Evolutionary conservation across 2,797 vertebrate species (phyloP).

Genomic region (Morelia viridis): DNA sequence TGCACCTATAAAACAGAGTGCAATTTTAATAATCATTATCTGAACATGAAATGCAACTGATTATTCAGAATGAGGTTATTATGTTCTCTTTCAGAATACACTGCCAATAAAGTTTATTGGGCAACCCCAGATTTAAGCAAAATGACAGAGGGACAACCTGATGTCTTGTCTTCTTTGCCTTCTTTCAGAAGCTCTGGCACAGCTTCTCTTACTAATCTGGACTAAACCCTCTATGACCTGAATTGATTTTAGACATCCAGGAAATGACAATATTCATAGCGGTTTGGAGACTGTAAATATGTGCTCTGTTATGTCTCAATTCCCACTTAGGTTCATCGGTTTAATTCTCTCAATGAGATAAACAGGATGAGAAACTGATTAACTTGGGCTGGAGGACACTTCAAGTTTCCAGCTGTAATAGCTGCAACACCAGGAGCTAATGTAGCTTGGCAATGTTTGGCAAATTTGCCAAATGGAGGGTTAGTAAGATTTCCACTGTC

Average conservation of each 20-base stretch:
- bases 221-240: neutral
- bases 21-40: no score
- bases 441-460: neutral
- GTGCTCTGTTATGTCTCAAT: neutral
- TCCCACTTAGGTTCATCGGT: no score
- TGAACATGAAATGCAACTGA: no score
- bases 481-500: neutral
- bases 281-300: neutral
- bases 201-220: neutral
- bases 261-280: neutral
- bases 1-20: no score
- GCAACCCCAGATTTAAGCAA: neutral
- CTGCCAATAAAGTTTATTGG: neutral
- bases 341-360: neutral
- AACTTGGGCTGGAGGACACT: neutral
- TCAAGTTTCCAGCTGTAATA: neutral
- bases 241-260: neutral
- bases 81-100: neutral
- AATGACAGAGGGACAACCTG: neutral
- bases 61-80: no score
- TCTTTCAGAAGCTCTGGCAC: neutral
- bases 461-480: neutral
- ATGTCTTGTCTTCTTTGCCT: neutral
- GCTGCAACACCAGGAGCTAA: neutral
- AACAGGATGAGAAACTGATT: neutral